Percentiles rank a stretch among this genome's conserved stretches.
Conservation (phyloP, 2,888 invertebrate genomes). For the Callimorpha dominula region DNA sequence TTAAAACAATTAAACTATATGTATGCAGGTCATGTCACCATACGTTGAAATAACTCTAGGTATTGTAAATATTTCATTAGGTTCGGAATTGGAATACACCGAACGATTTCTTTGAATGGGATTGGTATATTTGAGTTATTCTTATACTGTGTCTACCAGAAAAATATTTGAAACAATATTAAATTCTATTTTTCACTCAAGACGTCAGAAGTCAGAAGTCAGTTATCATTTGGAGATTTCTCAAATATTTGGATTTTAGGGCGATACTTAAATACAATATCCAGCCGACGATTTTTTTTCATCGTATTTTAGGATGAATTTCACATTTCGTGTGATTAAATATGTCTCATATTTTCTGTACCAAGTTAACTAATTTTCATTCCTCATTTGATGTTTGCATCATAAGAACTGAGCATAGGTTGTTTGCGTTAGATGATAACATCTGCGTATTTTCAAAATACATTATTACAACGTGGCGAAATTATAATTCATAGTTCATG, state of each 20-base stretch:
- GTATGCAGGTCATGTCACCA: neutral
- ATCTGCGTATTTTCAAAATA: conserved; percentile 8
- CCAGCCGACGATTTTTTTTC: neutral
- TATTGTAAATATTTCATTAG: neutral
- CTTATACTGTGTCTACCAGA: neutral
- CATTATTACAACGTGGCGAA: neutral
- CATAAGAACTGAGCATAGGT: conserved; percentile 25
- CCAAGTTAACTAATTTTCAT: conserved; percentile 28
- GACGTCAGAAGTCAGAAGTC: too few species aligned
- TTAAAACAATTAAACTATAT: neutral
- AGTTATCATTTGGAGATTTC: too few species aligned
- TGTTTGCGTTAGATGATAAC: conserved; percentile 21
- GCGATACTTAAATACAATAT: neutral
- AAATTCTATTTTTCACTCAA: too few species aligned
- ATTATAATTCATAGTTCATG: conserved; percentile 8
- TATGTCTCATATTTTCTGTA: conserved; percentile 1
- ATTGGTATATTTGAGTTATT: neutral
- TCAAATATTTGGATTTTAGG: too few species aligned
- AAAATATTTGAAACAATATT: neutral
- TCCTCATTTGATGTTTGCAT: conserved; percentile 31
- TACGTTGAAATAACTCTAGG: neutral
- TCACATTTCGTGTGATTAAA: neutral
- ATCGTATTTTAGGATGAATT: neutral
- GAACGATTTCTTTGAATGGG: neutral
- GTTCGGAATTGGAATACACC: neutral